These are phyloP conservation scores for Nyctibius bracteatus DNA, from an alignment of 2,113 vertebrate genomes.

Conservation along the genomic window DNA sequence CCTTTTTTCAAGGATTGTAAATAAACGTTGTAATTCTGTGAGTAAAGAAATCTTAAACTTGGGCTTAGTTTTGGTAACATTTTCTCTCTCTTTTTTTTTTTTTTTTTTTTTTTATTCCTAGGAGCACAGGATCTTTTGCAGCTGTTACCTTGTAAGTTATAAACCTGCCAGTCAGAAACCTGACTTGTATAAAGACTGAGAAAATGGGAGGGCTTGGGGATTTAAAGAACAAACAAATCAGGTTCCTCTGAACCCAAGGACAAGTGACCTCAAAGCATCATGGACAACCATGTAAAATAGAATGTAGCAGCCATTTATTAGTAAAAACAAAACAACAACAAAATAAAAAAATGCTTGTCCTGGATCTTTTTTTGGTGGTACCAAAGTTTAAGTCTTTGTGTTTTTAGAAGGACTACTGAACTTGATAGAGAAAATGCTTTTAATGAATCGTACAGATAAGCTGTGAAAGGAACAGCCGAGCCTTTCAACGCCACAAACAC, in stretches of 20 bases:
- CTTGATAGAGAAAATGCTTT: conserved; percentile 55
- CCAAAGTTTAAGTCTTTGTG: conserved; percentile 79
- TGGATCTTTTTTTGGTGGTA: conserved; percentile 75
- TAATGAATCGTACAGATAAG: not conserved
- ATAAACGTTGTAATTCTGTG: not conserved
- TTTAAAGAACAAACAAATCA: conserved; percentile 48
- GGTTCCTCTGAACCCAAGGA: conserved; percentile 70
- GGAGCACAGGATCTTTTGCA: conserved; percentile 54
- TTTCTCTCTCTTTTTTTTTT: not conserved
- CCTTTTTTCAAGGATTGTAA: not conserved
- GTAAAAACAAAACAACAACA: conserved; percentile 61
- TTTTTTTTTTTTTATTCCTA: conserved; percentile 1
- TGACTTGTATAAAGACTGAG: conserved; percentile 65
- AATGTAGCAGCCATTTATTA: conserved; percentile 73
- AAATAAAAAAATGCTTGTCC: conserved; percentile 62
- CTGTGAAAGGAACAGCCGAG: not conserved
- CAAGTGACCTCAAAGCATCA: conserved; percentile 77
- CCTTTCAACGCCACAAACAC: not conserved
- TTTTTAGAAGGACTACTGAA: conserved; percentile 69
- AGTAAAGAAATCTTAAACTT: not conserved
- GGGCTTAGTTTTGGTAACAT: not conserved
- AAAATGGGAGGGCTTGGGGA: conserved; percentile 68
- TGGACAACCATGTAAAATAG: conserved; percentile 77
- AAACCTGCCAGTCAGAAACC: conserved; percentile 57
- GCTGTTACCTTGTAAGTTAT: conserved; percentile 63